A percentile compares a stretch with the other conserved stretches of the same genome.
Conservation (phyloP, 1,140 invertebrate genomes). For the Aphaenogaster floridana region DNA sequence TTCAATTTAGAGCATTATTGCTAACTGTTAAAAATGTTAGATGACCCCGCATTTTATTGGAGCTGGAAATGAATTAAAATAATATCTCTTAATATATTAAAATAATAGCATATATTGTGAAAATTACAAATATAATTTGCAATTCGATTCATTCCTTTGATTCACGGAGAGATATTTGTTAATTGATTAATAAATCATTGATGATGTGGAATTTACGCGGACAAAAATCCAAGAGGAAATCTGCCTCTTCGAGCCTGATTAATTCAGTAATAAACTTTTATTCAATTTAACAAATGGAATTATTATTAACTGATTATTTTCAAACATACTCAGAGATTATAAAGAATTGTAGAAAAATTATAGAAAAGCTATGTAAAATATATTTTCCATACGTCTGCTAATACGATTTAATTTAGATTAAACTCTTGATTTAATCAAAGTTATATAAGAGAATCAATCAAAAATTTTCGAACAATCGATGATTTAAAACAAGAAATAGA, state of each 20-base stretch:
- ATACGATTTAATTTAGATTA: background rate
- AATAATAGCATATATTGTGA: background rate
- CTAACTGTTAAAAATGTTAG: background rate
- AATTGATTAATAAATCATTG: conserved; percentile 15
- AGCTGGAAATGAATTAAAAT: conserved; percentile 15
- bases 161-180: conserved; percentile 20
- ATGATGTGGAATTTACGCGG: background rate
- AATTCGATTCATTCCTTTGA: conserved; percentile 21
- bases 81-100: conserved; percentile 18
- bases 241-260: background rate
- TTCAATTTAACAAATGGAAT: conserved; percentile 33
- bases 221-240: conserved; percentile 21
- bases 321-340: background rate
- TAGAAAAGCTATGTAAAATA: background rate
- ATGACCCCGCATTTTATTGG: background rate
- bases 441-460: background rate
- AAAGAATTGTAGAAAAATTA: background rate
- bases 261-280: conserved; percentile 34
- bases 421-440: background rate
- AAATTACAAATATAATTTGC: conserved; percentile 35
- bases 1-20: background rate
- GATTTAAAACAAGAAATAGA: background rate
- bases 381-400: background rate
- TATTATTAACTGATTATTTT: conserved; percentile 17
- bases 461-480: background rate